Evolutionary conservation across 2,113 vertebrate species (phyloP), one percentile per base, ranked within the genome.

Genomic region (Microcebus jonahi): DNA sequence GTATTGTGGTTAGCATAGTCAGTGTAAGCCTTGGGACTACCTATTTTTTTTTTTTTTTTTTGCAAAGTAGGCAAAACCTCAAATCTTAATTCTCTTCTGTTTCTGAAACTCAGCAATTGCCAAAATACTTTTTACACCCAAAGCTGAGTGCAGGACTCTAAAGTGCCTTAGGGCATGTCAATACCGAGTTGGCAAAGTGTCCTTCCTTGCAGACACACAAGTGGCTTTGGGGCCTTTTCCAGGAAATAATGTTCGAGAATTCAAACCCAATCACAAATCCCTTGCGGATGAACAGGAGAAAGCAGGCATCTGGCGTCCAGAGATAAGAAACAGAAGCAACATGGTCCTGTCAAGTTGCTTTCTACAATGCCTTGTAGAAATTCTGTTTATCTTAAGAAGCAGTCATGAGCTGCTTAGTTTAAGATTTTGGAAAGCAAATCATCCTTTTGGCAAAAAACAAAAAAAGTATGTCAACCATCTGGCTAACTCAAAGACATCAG

Each of bases 331-430:
- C 91, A 97, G 90, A 88, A 92, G 82, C 73, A 36, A 39, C 82
- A 86, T 4, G 23, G 73, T 68, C 42, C 57, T 91, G 91, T 94
- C 79, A 97, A 75, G 80, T 79, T 88, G 86, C 92, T 97, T 97
- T 95, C 85, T 83, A 81, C 89, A 96, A 73, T 83, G 89, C 67
- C 70, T 86, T 93, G 77, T 97, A 96, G 81, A 93, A 94, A 0
- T 89, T 91, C 82, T 97, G 73, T 96, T 97, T 96, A 96, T 97
- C 88, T 97, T 75, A 95, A 87, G 82, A 86, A 97, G 68, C 83
- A 97, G 89, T 95, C 83, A 91, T 48, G 87, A 98, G 53, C 39
- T 91, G 80, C 81, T 80, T 97, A 92, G 95, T 96, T 94, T 97
- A 95, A 93, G 90, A 90, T 70, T 93, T 97, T 88, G 67, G 88